Conservation (phyloP, 2,113 vertebrate genomes). For the Arizona elegans region DNA sequence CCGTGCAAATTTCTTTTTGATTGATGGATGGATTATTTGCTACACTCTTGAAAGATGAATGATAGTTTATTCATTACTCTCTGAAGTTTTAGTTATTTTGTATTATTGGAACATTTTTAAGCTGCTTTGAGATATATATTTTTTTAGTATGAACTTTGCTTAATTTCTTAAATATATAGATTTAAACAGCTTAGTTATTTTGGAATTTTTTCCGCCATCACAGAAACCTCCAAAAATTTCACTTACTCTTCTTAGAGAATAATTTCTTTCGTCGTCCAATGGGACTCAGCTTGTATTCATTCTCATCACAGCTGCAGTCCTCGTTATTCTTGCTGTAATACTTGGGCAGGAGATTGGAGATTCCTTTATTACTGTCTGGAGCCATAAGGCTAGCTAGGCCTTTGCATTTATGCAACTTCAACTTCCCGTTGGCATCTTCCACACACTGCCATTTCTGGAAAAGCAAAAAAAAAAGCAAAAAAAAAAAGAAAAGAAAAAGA, state of each 20-base stretch:
- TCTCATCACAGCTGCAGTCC: constrained; percentile 76
- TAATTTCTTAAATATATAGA: neutral
- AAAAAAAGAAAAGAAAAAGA: constrained; percentile 24
- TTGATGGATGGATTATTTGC: neutral
- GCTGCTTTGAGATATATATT: neutral
- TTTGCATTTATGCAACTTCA: constrained; percentile 94
- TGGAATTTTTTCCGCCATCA: neutral
- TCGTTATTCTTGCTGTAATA: constrained; percentile 61
- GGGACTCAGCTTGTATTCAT: constrained; percentile 68
- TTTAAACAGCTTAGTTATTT: neutral
- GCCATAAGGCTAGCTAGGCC: constrained; percentile 71
- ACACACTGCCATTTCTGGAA: constrained; percentile 95
- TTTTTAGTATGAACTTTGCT: neutral
- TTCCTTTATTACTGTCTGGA: constrained; percentile 61
- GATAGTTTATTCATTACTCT: neutral
- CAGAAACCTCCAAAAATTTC: neutral
- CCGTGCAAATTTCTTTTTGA: neutral
- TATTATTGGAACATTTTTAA: neutral
- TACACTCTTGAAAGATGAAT: neutral
- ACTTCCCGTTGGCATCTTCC: constrained; percentile 85
- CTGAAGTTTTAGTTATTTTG: neutral
- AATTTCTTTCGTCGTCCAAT: constrained; percentile 76
- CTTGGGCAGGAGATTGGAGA: constrained; percentile 76
- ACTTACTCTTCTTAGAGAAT: constrained; percentile 86
- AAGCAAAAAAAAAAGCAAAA: constrained; percentile 42